A percentile compares a stretch with the other conserved stretches of the same genome.
These are phyloP conservation scores for Rambutsinella grinnellia DNA, from an alignment of 2,888 invertebrate genomes.

Conservation along the genomic window DNA sequence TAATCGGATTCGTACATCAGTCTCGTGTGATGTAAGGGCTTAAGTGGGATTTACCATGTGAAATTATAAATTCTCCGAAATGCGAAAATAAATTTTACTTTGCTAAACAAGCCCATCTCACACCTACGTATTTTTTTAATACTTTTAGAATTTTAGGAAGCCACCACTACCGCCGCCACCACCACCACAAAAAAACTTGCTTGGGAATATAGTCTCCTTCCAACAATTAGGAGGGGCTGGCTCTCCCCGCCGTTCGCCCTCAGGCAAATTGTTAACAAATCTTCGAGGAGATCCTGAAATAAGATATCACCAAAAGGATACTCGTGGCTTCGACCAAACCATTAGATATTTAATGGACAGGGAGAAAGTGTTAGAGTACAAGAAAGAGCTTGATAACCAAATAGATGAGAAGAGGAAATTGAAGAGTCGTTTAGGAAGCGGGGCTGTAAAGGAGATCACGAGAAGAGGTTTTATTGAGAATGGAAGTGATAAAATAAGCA, in stretches of 20 bases:
- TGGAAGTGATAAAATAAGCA: constrained; percentile 2
- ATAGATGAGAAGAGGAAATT: constrained; percentile 41
- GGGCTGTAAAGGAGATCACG: constrained; percentile 35
- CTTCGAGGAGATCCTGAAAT: constrained; percentile 58
- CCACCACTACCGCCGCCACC: constrained; percentile 23
- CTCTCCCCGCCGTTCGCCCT: constrained; percentile 45
- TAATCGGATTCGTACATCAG: constrained; percentile 32
- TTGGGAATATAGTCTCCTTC: constrained; percentile 36
- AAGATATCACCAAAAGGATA: constrained; percentile 59
- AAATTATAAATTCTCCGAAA: neutral
- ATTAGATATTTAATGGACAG: constrained; percentile 57
- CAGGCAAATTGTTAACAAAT: constrained; percentile 48
- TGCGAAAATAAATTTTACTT: neutral
- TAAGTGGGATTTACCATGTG: neutral
- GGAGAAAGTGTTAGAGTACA: constrained; percentile 52
- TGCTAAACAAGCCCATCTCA: neutral
- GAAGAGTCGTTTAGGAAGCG: constrained; percentile 32
- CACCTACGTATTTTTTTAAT: too few relatives aligned
- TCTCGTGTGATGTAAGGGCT: constrained; percentile 55
- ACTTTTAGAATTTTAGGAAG: constrained; percentile 38
- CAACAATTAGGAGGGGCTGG: constrained; percentile 50
- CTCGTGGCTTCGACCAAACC: constrained; percentile 57
- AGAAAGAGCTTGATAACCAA: constrained; percentile 54
- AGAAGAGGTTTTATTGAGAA: constrained; percentile 40
- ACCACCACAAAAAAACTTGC: neutral